These are phyloP conservation scores for Saguinus imperator DNA, from an alignment of 2,113 vertebrate genomes.

Conservation along the genomic window DNA sequence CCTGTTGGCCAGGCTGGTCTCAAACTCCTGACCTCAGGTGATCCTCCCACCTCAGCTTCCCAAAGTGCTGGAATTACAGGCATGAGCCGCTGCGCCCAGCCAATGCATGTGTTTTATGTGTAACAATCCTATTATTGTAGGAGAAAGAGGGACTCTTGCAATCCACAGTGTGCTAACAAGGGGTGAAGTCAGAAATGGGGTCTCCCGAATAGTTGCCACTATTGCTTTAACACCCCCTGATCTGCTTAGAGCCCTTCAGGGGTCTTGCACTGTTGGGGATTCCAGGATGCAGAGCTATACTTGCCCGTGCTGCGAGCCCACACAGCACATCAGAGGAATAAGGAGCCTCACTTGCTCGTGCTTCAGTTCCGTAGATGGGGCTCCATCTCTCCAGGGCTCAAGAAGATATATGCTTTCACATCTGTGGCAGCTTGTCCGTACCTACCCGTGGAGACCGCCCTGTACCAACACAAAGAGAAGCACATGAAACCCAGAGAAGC, in stretches of 20 bases:
- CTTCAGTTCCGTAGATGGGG: not conserved
- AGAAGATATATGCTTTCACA: not conserved
- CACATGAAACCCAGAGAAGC: not conserved
- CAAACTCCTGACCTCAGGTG: too few relatives aligned
- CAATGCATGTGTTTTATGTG: not conserved
- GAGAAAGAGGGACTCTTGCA: not conserved
- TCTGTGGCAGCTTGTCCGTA: not conserved
- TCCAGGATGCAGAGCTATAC: accelerated
- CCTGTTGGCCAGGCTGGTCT: too few relatives aligned
- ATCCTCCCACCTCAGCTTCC: too few relatives aligned
- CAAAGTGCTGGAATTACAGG: too few relatives aligned
- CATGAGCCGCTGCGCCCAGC: accelerated
- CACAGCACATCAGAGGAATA: not conserved
- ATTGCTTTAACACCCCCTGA: not conserved
- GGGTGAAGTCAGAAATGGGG: not conserved
- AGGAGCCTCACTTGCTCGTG: not conserved
- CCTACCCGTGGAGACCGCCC: not conserved
- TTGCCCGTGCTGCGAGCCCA: not conserved
- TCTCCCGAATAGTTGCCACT: not conserved
- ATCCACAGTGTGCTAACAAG: not conserved
- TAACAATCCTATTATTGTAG: not conserved
- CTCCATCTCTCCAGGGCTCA: not conserved
- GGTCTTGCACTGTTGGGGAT: not conserved
- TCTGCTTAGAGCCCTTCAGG: not conserved
- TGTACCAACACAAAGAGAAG: not conserved